phyloP scores from a whole-genome alignment of 2,888 invertebrate species.

The Noctua pronuba region DNA sequence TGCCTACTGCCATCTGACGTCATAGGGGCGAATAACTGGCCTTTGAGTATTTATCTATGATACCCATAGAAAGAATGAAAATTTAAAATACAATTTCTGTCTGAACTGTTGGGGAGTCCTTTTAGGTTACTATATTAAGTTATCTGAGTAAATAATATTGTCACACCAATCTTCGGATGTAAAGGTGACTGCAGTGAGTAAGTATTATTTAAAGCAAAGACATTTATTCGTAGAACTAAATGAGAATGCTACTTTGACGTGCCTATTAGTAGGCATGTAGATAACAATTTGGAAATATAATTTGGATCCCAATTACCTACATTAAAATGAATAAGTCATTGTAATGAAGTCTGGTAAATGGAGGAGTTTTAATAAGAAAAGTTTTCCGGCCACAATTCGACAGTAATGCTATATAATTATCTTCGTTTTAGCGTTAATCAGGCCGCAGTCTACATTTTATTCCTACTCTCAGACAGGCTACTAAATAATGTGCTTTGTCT shows the following conservation, averaged over 20 bases:
- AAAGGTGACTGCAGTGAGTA: not conserved
- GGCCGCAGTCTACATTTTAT: not conserved
- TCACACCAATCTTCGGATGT: not conserved
- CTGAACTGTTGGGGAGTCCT: not conserved
- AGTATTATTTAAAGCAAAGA: no score
- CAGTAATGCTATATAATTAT: no score
- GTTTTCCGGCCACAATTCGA: no score
- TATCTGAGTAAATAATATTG: not conserved
- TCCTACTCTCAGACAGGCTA: not conserved
- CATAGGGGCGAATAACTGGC: conserved; percentile 13
- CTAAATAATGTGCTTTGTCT: conserved; percentile 58
- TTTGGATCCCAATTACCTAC: no score
- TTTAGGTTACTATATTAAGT: not conserved
- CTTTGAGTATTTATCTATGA: conserved; percentile 6
- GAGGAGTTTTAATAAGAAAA: not conserved
- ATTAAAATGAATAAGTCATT: no score
- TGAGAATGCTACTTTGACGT: not conserved
- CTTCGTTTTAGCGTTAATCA: no score
- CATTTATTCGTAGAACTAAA: not conserved
- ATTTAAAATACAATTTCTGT: not conserved
- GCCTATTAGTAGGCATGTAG: not conserved
- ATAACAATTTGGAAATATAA: not conserved
- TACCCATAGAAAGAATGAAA: not conserved
- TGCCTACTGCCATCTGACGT: conserved; percentile 44
- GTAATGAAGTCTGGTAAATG: no score